Conservation (phyloP, 2,888 invertebrate species). For the Leistus spinibarbis region DNA sequence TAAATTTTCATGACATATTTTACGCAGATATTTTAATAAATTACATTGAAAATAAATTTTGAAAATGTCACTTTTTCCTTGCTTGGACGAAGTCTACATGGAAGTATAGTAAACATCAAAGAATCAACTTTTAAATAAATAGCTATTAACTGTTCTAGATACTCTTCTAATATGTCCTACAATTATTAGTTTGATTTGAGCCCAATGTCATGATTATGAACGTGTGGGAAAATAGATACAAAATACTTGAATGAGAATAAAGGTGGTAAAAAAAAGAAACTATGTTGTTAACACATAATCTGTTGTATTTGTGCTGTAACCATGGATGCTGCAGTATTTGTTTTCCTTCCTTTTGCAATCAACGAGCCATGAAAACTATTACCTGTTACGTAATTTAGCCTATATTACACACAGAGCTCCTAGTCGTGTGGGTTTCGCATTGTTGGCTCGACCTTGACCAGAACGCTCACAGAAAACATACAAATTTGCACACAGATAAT, state of each 20-base stretch:
- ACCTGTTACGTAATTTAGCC: slow-evolving; percentile 20
- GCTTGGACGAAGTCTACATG: too few relatives aligned
- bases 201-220: not conserved
- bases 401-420: not conserved
- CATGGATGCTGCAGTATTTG: slow-evolving; percentile 21
- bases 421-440: slow-evolving; percentile 2
- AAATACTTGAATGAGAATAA: not conserved
- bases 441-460: not conserved
- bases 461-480: not conserved
- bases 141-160: too few relatives aligned
- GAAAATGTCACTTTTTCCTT: too few relatives aligned
- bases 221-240: not conserved
- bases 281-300: not conserved
- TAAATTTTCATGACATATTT: too few relatives aligned
- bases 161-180: not conserved
- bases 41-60: too few relatives aligned
- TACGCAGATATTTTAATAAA: too few relatives aligned
- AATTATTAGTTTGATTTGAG: not conserved
- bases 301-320: not conserved
- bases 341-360: slow-evolving; percentile 15
- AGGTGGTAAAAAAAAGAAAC: not conserved
- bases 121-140: too few relatives aligned
- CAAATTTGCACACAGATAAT: not conserved
- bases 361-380: slow-evolving; percentile 31
- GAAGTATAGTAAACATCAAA: too few relatives aligned